Percentiles rank a stretch among this genome's conserved stretches.
Evolutionary conservation across 2,113 vertebrate genomes (phyloP).

Genomic region (Panthera tigris): DNA sequence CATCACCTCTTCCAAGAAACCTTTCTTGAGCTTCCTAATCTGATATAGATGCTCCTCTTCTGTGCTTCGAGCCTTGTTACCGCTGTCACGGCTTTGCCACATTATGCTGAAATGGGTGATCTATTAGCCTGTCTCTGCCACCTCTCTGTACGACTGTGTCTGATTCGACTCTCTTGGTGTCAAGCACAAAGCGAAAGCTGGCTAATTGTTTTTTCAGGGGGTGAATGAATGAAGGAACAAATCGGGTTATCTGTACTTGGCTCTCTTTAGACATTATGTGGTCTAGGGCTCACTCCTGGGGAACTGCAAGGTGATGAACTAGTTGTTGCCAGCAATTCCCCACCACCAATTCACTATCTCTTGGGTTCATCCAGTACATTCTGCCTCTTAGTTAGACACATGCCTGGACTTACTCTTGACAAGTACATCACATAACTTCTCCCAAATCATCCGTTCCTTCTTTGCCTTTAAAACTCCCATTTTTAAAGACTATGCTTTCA

Average conservation of each 20-base stretch:
- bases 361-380: background rate
- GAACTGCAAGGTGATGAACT: background rate
- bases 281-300: background rate
- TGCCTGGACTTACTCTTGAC: background rate
- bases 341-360: background rate
- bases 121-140: background rate
- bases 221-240: background rate
- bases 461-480: background rate
- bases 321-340: background rate
- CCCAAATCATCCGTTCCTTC: background rate
- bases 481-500: background rate
- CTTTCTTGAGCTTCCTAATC: constrained; percentile 9
- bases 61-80: background rate
- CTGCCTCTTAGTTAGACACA: background rate
- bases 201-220: background rate
- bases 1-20: constrained; percentile 68
- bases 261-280: background rate
- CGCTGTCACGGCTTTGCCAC: background rate
- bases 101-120: background rate
- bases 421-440: background rate
- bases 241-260: background rate
- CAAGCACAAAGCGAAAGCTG: background rate
- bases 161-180: background rate
- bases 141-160: background rate
- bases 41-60: background rate